A percentile compares a stretch with the other conserved stretches of the same genome.
Conservation (phyloP, 2,113 vertebrate genomes). For the Hassar affinis region DNA sequence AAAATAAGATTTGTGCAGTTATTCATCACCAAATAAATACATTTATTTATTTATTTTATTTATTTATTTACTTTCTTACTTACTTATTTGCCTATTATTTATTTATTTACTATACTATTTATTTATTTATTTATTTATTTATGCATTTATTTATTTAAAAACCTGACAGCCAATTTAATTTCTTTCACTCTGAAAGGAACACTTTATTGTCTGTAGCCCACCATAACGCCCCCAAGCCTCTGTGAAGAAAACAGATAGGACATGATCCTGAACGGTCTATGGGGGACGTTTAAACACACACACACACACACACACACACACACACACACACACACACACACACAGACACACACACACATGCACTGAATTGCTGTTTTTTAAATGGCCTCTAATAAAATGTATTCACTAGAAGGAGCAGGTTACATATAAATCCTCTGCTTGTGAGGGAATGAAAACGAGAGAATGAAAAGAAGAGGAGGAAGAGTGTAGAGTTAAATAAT, state of each 20-base stretch:
- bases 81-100: too few species aligned
- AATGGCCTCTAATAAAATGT: slow-evolving; percentile 52
- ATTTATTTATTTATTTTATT: too few species aligned
- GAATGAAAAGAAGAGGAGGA: slow-evolving; percentile 1
- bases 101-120: too few species aligned
- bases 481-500: slow-evolving; percentile 63
- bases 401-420: slow-evolving; percentile 61
- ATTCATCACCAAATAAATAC: too few species aligned
- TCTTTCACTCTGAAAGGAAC: not conserved
- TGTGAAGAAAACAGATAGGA: slow-evolving; percentile 16
- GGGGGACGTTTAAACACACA: not conserved
- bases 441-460: not conserved
- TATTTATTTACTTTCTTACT: too few species aligned
- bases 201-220: not conserved
- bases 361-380: slow-evolving; percentile 52
- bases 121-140: not conserved
- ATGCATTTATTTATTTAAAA: not conserved
- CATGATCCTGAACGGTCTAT: not conserved
- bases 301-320: too few species aligned
- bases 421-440: slow-evolving; percentile 56
- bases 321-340: not conserved
- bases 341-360: not conserved
- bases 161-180: not conserved
- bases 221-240: not conserved
- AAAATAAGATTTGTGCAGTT: too few species aligned